Conservation (phyloP, 2,888 invertebrate genomes). For the Hirtodrosophila duncani region DNA sequence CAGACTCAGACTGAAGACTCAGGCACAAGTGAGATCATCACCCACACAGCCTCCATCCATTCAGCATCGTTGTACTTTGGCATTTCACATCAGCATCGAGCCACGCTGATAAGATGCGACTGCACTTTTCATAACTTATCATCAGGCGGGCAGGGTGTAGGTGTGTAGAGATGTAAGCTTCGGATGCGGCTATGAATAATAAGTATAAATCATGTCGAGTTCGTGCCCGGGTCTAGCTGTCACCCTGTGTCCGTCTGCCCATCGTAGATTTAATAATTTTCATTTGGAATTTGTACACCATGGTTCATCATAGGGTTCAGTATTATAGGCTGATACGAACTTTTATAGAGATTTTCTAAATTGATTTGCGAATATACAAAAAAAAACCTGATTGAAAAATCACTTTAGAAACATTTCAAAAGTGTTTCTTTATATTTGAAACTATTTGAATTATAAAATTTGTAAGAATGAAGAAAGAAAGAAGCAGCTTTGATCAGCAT, state of each 20-base stretch:
- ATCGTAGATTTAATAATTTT: constrained; percentile 58
- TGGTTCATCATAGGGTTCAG: constrained; percentile 56
- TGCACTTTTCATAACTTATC: no score
- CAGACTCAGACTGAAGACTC: no score
- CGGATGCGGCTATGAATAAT: constrained; percentile 15
- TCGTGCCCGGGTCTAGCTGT: constrained; percentile 29
- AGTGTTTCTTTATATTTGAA: no score
- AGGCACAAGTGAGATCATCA: constrained; percentile 32
- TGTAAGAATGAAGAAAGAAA: no score
- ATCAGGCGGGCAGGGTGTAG: no score
- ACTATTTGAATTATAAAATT: no score
- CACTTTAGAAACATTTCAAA: constrained; percentile 33
- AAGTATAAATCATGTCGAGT: constrained; percentile 52
- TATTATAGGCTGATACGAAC: constrained; percentile 48
- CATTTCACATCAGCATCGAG: constrained; percentile 5
- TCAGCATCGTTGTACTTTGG: constrained; percentile 29
- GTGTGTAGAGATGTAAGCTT: constrained; percentile 11
- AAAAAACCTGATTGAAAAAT: no score
- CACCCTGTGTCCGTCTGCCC: no score
- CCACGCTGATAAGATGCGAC: constrained; percentile 46
- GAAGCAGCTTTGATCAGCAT: no score
- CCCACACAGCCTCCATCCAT: constrained; percentile 34
- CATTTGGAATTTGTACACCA: constrained; percentile 64
- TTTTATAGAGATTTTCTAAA: constrained; percentile 42
- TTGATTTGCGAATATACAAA: constrained; percentile 35